Percentiles rank a stretch among this genome's conserved stretches.
phyloP scores from a whole-genome alignment of 2,797 vertebrate species.

The Etheostoma perlongum region DNA sequence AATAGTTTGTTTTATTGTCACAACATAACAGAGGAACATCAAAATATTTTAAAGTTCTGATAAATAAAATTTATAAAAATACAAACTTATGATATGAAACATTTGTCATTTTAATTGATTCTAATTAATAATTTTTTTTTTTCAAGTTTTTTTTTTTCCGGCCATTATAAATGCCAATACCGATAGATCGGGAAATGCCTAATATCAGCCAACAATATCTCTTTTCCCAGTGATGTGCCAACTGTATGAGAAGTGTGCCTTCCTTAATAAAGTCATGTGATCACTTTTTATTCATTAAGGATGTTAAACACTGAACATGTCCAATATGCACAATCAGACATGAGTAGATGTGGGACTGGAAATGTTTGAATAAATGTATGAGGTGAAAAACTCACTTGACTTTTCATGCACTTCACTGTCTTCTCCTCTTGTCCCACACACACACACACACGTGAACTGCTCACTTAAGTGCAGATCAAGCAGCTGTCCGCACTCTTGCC shows the following conservation, averaged over 20 bases:
- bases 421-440: neutral
- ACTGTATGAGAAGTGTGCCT: neutral
- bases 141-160: too few relatives aligned
- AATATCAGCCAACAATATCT: too few relatives aligned
- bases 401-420: constrained; percentile 15
- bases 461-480: constrained; percentile 19
- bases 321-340: constrained; percentile 14
- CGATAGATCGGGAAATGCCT: too few relatives aligned
- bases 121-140: too few relatives aligned
- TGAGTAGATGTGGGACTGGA: constrained; percentile 7
- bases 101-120: too few relatives aligned
- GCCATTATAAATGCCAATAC: too few relatives aligned
- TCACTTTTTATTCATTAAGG: neutral
- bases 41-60: too few relatives aligned
- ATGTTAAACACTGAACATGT: constrained; percentile 16
- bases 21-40: too few relatives aligned
- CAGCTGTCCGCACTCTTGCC: constrained; percentile 7
- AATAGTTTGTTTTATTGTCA: too few relatives aligned
- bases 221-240: neutral
- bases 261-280: constrained; percentile 7
- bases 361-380: constrained; percentile 35
- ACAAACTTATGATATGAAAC: too few relatives aligned
- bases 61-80: too few relatives aligned
- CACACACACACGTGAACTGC: constrained; percentile 1
- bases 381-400: constrained; percentile 24